Base-by-base conservation (phyloP, 1,140 invertebrate genomes). In the Saccostrea echinata region DNA sequence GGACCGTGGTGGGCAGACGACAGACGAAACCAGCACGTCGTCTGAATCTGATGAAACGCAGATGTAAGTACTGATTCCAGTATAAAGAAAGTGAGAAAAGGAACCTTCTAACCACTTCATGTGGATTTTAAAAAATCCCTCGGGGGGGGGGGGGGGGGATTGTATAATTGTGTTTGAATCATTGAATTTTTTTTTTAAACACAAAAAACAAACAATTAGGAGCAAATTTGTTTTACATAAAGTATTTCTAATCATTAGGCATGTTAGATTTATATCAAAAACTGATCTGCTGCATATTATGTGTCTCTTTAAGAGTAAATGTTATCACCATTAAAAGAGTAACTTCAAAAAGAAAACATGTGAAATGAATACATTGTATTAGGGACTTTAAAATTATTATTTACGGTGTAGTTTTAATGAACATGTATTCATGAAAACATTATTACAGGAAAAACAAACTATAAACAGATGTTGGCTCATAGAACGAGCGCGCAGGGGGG, bases 11-110 rank as follows among this genome's bases (percentile, higher is more conserved):
- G 90, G 87, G 53, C 88, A 87, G 43, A 89, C 88, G 52, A 91
- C 91, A 83, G 89, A 90, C 82, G 91, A 90, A 85, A 91, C 91
- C 18, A 91, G 90, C 51, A 90, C 89, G 27, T 88, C 87, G 9
- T 91, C 91, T 1, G 91, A 91, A 53, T 91, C 91, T 8, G 91
- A 91, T 33, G 91, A 91, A 85, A 91, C 91, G 52, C 91, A 91
- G 90, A 91, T 91, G 90, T 91, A 88, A 91, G 90, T 90, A 81
- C 8, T 12, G 13, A 71, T n/a, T 33, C 16, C 6, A 30, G 6
- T 33, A 6, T 16, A 71, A 71, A 71, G 68, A 30, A 71, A 71
- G 35, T 43, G 35, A 43, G 35, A 43, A 43, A n/a, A 43, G 35
- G 35, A 43, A 18, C 16, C 16, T 18, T 57, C 21, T 57, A 57